Conservation (phyloP, 2,797 vertebrate species). For the Pseudotriccus pelzelni region DNA sequence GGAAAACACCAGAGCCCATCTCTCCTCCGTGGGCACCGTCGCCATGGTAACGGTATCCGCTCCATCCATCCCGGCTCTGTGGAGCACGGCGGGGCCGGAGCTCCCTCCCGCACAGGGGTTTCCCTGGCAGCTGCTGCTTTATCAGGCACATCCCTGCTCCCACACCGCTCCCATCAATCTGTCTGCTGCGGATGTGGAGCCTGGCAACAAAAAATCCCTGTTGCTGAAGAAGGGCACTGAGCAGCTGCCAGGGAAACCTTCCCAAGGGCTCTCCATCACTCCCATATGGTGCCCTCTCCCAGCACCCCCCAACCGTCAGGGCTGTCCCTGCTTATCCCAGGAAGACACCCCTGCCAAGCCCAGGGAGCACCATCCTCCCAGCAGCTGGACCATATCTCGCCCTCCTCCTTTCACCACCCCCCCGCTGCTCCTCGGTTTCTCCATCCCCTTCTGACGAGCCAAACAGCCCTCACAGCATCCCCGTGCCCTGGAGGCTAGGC, state of each 20-base stretch:
- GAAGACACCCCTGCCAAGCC: background rate
- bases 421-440: background rate
- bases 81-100: background rate
- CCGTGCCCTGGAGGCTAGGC: accelerated
- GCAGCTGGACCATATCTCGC: background rate
- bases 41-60: constrained; percentile 52
- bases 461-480: accelerated
- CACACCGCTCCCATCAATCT: accelerated
- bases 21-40: background rate
- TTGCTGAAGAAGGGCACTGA: background rate
- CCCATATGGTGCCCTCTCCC: background rate
- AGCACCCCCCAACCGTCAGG: accelerated
- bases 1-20: background rate
- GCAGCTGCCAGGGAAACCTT: background rate
- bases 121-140: background rate
- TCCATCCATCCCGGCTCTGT: background rate
- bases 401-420: background rate
- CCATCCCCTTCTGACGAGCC: background rate
- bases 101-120: background rate
- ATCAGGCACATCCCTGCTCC: background rate
- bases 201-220: background rate
- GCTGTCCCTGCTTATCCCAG: background rate
- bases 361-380: background rate
- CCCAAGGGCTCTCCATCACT: accelerated
- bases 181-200: background rate